Conservation (phyloP, 2,113 vertebrate genomes). For the Romanogobio albipinnatus region DNA sequence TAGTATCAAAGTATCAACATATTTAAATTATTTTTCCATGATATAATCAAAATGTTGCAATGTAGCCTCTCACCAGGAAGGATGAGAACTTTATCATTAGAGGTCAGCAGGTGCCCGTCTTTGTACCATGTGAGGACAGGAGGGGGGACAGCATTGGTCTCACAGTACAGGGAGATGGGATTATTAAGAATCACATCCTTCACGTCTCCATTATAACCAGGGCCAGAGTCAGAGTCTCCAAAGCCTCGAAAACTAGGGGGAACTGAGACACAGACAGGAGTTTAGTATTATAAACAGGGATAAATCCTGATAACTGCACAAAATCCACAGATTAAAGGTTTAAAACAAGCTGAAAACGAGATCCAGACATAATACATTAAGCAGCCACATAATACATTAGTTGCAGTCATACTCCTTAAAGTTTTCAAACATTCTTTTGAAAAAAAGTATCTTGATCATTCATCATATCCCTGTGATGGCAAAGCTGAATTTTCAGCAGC, state of each 20-base stretch:
- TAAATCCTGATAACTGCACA: not conserved
- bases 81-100: slow-evolving; percentile 85
- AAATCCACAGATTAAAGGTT: slow-evolving; percentile 16
- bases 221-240: slow-evolving; percentile 70
- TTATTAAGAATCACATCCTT: slow-evolving; percentile 92
- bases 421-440: not conserved
- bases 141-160: slow-evolving; percentile 91
- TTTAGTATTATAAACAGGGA: not conserved
- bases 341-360: not conserved
- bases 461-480: too few species aligned
- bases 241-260: slow-evolving; percentile 88
- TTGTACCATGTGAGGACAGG: slow-evolving; percentile 94
- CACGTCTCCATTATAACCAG: slow-evolving; percentile 70
- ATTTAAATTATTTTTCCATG: not conserved
- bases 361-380: slow-evolving; percentile 2
- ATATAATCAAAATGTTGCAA: not conserved
- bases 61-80: slow-evolving; percentile 81
- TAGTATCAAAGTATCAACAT: not conserved
- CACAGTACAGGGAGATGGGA: slow-evolving; percentile 90
- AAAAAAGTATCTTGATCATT: not conserved
- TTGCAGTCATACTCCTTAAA: slow-evolving; percentile 17
- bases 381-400: not conserved
- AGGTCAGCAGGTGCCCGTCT: slow-evolving; percentile 81
- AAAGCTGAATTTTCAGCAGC: too few species aligned
- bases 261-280: slow-evolving; percentile 73